phyloP scores from a whole-genome alignment of 2,888 invertebrate species.

The Lasioglossum marginatum region DNA sequence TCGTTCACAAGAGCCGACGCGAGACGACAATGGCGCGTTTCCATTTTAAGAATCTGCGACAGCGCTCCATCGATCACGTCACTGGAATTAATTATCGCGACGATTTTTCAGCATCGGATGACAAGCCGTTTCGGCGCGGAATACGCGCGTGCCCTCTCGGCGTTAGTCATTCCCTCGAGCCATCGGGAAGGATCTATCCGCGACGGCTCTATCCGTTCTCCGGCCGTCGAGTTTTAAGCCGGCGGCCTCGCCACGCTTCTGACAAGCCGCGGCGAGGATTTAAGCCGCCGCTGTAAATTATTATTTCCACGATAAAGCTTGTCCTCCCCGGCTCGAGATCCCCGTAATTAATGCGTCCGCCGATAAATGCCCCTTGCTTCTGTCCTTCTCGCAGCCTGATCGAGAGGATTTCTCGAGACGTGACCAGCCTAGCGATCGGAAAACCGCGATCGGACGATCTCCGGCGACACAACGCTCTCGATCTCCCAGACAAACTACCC shows the following conservation, averaged over 20 bases:
- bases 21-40: not conserved
- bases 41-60: not conserved
- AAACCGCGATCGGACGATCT: not conserved
- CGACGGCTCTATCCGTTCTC: conserved; percentile 27
- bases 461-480: not conserved
- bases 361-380: conserved; percentile 51
- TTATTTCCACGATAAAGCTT: conserved; percentile 75
- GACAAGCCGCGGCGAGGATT: conserved; percentile 61
- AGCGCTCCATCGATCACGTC: not conserved
- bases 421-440: conserved; percentile 43
- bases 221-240: conserved; percentile 28
- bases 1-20: not conserved
- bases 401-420: conserved; percentile 54
- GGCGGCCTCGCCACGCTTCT: conserved; percentile 45
- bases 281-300: conserved; percentile 76
- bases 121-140: not conserved
- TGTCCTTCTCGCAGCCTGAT: conserved; percentile 32
- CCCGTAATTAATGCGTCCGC: conserved; percentile 65
- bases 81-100: conserved; percentile 23
- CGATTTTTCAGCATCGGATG: not conserved
- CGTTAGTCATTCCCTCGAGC: conserved; percentile 70
- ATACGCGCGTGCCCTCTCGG: conserved; percentile 63
- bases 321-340: conserved; percentile 33
- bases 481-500: not conserved
- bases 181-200: conserved; percentile 18